A percentile compares a stretch with the other conserved stretches of the same genome.
phyloP scores from a whole-genome alignment of 2,888 invertebrate genomes.

The Thysanoteuthis rhombus region DNA sequence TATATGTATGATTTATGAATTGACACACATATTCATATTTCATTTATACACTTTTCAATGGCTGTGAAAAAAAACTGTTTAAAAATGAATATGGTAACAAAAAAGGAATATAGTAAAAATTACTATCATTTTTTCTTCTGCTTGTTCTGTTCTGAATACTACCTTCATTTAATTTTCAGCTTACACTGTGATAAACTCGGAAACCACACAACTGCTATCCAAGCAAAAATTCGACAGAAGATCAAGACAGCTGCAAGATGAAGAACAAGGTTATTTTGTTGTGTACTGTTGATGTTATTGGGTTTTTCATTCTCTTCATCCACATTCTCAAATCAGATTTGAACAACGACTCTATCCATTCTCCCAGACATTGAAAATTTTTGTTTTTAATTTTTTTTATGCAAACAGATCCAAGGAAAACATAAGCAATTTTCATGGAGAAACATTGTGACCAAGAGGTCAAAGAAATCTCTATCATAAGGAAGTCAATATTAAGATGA shows the following conservation, averaged over 20 bases:
- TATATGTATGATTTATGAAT: no score
- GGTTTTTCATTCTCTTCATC: background rate
- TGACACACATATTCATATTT: no score
- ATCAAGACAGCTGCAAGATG: background rate
- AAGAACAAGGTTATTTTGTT: background rate
- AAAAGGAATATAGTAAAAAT: background rate
- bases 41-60: no score
- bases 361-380: no score
- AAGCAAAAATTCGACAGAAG: background rate
- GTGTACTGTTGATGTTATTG: background rate
- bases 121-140: background rate
- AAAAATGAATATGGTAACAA: background rate
- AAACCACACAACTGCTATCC: conserved; percentile 12
- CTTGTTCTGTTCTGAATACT: background rate
- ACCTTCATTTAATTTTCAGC: background rate
- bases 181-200: background rate
- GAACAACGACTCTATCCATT: background rate
- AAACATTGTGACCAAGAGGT: no score
- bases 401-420: no score
- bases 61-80: background rate
- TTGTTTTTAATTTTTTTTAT: no score
- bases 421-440: no score
- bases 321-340: background rate
- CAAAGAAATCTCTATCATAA: no score
- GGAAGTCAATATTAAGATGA: no score